phyloP scores from a whole-genome alignment of 2,888 invertebrate species.

The Lucinisca nassula region DNA sequence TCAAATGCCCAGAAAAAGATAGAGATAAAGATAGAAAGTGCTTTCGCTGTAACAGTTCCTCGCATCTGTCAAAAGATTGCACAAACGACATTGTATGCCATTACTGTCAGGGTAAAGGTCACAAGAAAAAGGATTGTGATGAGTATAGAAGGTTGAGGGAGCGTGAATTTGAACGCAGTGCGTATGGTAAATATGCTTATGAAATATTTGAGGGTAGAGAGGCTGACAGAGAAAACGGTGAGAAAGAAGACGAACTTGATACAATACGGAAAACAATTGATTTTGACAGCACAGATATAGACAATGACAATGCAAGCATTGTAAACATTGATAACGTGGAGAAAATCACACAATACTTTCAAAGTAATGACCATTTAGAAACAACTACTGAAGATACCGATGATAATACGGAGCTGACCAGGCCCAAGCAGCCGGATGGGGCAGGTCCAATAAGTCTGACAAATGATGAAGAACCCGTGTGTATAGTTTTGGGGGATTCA shows the following conservation, averaged over 20 bases:
- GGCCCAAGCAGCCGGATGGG: not conserved
- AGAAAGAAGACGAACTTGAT: not conserved
- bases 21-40: not conserved
- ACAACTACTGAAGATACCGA: not conserved
- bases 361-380: not conserved
- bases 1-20: not conserved
- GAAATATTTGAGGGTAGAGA: not conserved
- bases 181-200: not conserved
- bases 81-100: not conserved
- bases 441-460: too few species aligned
- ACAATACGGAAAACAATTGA: constrained; percentile 2
- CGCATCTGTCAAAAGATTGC: not conserved
- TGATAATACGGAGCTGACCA: too few species aligned
- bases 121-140: not conserved
- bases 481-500: too few species aligned
- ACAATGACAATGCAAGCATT: not conserved
- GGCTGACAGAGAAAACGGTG: not conserved
- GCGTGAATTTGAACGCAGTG: too few species aligned
- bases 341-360: not conserved
- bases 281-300: not conserved
- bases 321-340: constrained; percentile 15
- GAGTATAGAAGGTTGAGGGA: not conserved
- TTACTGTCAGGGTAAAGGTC: not conserved
- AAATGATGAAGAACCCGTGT: too few species aligned
- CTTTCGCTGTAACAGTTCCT: not conserved